These are phyloP conservation scores for Habroteleia sp. DNA, from an alignment of 2,888 invertebrate species.

Conservation along the genomic window DNA sequence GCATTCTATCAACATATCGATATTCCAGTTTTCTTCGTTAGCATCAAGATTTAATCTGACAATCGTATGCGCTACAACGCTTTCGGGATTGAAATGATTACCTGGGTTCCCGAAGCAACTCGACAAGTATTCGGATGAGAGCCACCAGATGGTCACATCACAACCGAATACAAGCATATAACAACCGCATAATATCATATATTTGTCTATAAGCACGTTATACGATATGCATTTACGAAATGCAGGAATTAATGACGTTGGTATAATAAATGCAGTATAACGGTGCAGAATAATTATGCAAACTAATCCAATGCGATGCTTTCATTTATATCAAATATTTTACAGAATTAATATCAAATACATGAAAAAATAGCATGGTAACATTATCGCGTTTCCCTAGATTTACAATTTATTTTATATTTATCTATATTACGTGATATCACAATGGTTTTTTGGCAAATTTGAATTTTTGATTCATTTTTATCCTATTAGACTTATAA, in stretches of 20 bases:
- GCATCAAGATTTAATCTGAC: constrained; percentile 67
- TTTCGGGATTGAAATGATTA: constrained; percentile 69
- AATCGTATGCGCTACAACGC: constrained; percentile 74
- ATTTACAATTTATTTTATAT: too few species aligned
- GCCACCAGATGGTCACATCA: constrained; percentile 65
- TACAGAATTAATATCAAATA: constrained; percentile 21
- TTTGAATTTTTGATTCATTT: too few species aligned
- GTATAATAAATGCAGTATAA: constrained; percentile 61
- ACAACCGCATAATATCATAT: constrained; percentile 63
- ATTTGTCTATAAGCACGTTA: constrained; percentile 62
- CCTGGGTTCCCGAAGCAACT: constrained; percentile 58
- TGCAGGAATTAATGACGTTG: constrained; percentile 60
- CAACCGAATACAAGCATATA: constrained; percentile 62
- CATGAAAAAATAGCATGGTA: too few species aligned
- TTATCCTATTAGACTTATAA: too few species aligned
- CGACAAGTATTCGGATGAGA: constrained; percentile 64
- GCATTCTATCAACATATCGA: constrained; percentile 27
- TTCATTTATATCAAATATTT: constrained; percentile 50
- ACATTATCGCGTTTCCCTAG: too few species aligned
- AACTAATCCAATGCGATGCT: constrained; percentile 53
- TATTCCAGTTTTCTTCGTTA: constrained; percentile 58
- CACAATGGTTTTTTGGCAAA: too few species aligned
- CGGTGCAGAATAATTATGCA: constrained; percentile 59
- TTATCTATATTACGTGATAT: too few species aligned
- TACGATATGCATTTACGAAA: constrained; percentile 60